Evolutionary conservation across 2,888 invertebrate species (phyloP), one percentile per base, ranked within the genome.

Genomic region (Lasiommata megera): DNA sequence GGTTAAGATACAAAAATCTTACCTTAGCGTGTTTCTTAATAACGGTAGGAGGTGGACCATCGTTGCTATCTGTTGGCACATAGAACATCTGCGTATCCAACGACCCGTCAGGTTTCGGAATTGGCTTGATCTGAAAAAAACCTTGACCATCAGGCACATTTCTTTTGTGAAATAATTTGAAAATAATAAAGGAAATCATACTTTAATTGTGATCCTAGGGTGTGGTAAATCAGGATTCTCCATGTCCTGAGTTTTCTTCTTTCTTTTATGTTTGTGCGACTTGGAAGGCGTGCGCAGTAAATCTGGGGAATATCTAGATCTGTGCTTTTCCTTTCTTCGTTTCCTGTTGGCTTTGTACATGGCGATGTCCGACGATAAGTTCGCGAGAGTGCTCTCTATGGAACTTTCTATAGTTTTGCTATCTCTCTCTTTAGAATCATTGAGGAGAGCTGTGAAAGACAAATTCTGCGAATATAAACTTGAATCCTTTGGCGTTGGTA

Each of bases 161-260:
- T 31, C 31, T 18, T 11, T 12, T 0, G 6, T 18, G 23, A 23
- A 23, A n/a, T 8, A 17, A 12, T 9, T 5, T 46, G 9, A 31
- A 54, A 44, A 43, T 6, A 23, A 37, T 12, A 16, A n/a, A 34
- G 5, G 16, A 50, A 29, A 8, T 47, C 54, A 18, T 82, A 95
- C 95, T 91, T 96, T 96, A 50, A 96, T 96, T 59, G 96, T 96
- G 55, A 96, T 96, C 75, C 96, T 93, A 23, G 95, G 94, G 80
- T 94, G 94, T 18, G 93, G 93, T 51, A 75, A 72, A 1, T 91
- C 84, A 1, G 90, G 90, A 67, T 92, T 88, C 59, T 90, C 89
- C 61, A 93, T 82, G 70, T 95, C 95, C 60, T 95, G 92, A 61
- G 93, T 94, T 83, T 95, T 96, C 92, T 95, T 94, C 91, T 96